phyloP scores from a whole-genome alignment of 2,888 invertebrate genomes.

The Latrodectus hesperus region DNA sequence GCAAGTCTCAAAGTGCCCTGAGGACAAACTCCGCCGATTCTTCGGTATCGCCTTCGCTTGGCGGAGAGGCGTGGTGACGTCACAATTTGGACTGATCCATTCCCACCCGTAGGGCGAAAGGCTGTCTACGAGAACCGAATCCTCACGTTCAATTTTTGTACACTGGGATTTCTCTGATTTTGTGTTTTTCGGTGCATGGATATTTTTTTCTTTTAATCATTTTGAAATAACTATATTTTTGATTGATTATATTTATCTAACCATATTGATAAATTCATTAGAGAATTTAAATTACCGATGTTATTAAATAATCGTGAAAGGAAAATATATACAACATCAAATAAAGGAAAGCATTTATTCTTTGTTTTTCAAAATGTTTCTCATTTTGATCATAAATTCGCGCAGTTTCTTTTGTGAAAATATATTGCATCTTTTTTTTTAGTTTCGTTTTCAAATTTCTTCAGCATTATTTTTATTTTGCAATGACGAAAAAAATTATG shows the following conservation, averaged over 20 bases:
- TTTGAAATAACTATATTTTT: background rate
- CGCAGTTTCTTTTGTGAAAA: no score
- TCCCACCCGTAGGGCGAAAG: constrained; percentile 50
- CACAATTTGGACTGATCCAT: constrained; percentile 61
- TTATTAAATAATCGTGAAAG: no score
- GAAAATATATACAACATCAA: no score
- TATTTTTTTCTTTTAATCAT: background rate
- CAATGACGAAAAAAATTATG: no score
- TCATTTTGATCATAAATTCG: no score
- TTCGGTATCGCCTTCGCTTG: constrained; percentile 47
- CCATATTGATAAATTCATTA: background rate
- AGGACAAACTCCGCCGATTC: constrained; percentile 7
- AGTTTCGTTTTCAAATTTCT: no score
- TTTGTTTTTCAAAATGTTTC: no score
- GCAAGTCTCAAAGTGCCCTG: background rate
- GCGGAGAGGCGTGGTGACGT: constrained; percentile 54
- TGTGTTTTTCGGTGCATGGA: constrained; percentile 5
- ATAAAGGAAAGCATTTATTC: no score
- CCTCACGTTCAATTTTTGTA: background rate
- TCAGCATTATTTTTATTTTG: no score
- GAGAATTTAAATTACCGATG: no score
- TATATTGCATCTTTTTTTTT: no score
- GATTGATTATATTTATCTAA: background rate
- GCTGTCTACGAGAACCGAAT: background rate
- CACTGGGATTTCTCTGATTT: constrained; percentile 6